These are phyloP conservation scores for Mesorhabditis belari DNA, from an alignment of 2,888 invertebrate species.

Conservation along the genomic window DNA sequence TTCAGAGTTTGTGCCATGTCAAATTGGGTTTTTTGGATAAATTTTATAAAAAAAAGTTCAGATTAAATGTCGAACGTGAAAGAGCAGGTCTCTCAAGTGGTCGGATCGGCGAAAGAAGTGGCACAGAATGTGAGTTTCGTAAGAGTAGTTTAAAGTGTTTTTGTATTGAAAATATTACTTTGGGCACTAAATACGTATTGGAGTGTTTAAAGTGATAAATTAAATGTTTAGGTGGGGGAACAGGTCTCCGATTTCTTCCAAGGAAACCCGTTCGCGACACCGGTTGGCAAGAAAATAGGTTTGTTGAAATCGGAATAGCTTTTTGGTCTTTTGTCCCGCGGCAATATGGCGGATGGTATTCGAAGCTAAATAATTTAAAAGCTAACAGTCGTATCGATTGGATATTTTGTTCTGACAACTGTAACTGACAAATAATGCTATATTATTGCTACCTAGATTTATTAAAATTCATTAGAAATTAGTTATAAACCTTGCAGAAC, in stretches of 20 bases:
- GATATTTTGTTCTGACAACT: too few species aligned
- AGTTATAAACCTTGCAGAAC: conserved; percentile 64
- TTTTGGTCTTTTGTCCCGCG: conserved; percentile 1
- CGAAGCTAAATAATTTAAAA: background rate
- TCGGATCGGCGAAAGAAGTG: conserved; percentile 46
- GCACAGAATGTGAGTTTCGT: conserved; percentile 27
- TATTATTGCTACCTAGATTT: too few species aligned
- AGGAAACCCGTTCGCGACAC: conserved; percentile 51
- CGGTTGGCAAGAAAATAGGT: conserved; percentile 50
- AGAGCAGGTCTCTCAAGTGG: conserved; percentile 42
- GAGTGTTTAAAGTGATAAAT: too few species aligned
- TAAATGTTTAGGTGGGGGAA: conserved; percentile 24
- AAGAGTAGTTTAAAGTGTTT: too few species aligned
- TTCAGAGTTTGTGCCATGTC: too few species aligned
- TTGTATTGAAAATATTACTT: background rate
- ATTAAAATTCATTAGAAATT: too few species aligned
- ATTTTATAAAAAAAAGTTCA: too few species aligned
- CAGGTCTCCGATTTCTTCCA: conserved; percentile 50
- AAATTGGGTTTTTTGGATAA: too few species aligned
- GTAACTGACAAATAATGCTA: too few species aligned
- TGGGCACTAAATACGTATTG: too few species aligned
- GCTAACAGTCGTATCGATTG: too few species aligned
- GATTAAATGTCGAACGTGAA: conserved; percentile 41
- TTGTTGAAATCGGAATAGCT: background rate
- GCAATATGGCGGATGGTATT: background rate